phyloP scores from a whole-genome alignment of 2,113 vertebrate species.

The Salvelinus namaycush region DNA sequence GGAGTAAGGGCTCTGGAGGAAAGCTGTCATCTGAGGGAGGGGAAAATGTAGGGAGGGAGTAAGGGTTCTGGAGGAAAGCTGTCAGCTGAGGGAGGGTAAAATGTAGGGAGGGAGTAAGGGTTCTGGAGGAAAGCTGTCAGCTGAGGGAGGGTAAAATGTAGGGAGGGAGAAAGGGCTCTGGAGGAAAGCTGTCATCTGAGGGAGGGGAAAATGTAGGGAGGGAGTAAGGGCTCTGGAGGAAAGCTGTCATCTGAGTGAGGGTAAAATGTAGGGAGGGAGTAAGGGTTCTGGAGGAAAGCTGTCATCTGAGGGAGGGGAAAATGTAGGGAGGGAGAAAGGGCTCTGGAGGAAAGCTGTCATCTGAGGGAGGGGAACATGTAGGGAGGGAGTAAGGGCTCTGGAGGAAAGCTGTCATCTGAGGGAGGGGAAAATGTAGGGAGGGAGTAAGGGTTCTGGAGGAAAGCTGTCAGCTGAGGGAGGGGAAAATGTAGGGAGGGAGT shows the following conservation, averaged over 20 bases:
- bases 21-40: slow-evolving; percentile 68
- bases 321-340: no score
- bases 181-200: slow-evolving; percentile 72
- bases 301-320: slow-evolving; percentile 57
- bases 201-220: slow-evolving; percentile 14
- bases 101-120: no score
- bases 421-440: slow-evolving; percentile 14
- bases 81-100: slow-evolving; percentile 57
- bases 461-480: slow-evolving; percentile 68
- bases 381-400: slow-evolving; percentile 11
- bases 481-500: no score
- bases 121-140: slow-evolving; percentile 71
- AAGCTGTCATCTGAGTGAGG: slow-evolving; percentile 68
- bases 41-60: no score
- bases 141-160: slow-evolving; percentile 34
- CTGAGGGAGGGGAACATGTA: slow-evolving; percentile 34
- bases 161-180: slow-evolving; percentile 10
- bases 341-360: slow-evolving; percentile 72
- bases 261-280: no score
- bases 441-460: slow-evolving; percentile 47
- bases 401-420: slow-evolving; percentile 72
- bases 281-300: slow-evolving; percentile 63
- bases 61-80: slow-evolving; percentile 63
- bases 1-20: slow-evolving; percentile 48
- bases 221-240: slow-evolving; percentile 47